Conservation (phyloP, 2,797 vertebrate genomes). For the Prunella strophiata region DNA sequence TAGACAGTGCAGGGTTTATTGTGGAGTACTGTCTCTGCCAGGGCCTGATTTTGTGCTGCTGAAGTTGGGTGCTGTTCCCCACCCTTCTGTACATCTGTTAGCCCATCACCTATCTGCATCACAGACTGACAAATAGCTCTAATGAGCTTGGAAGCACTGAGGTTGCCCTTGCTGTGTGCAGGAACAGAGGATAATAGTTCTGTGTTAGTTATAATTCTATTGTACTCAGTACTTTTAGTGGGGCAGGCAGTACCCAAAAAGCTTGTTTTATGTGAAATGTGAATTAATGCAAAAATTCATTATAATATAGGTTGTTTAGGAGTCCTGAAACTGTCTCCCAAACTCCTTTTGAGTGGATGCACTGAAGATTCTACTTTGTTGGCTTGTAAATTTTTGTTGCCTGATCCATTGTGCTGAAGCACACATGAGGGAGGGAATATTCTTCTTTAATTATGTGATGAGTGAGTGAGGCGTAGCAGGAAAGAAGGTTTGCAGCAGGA, state of each 20-base stretch:
- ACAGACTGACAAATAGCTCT: neutral
- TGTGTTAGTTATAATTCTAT: neutral
- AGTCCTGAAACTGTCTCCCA: neutral
- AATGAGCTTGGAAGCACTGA: neutral
- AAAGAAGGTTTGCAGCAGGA: neutral
- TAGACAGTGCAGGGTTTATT: neutral
- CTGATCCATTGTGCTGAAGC: neutral
- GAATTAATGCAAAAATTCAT: neutral
- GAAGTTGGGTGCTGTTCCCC: neutral
- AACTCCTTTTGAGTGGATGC: neutral
- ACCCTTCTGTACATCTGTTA: neutral
- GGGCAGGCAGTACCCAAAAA: neutral
- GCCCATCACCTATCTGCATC: accelerated
- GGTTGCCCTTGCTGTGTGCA: neutral
- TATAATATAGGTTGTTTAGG: neutral
- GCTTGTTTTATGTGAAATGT: neutral
- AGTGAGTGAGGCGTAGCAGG: neutral
- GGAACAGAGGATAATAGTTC: neutral
- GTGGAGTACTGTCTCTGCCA: neutral
- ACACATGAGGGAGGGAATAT: neutral
- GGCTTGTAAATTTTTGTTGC: neutral
- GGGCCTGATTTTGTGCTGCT: neutral
- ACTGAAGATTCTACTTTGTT: neutral
- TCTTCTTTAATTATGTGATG: neutral
- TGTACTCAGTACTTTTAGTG: neutral